Evolutionary conservation across 2,888 invertebrate species (phyloP), one percentile per base, ranked within the genome.

Genomic region (Rapana venosa): DNA sequence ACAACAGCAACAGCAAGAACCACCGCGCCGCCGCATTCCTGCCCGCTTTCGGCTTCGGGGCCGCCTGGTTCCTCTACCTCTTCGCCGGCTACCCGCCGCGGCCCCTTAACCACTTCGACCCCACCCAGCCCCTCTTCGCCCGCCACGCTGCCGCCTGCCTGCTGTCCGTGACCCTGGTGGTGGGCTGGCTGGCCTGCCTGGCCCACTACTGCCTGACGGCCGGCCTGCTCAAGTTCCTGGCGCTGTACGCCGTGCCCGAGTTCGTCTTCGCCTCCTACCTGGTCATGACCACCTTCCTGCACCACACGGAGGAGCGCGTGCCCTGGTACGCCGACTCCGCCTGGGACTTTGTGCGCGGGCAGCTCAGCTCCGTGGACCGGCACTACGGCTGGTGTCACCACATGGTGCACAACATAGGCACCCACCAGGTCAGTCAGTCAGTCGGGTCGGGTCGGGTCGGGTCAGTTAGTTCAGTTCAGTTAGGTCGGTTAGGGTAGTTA

Each of bases 321-420:
- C 95, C 95, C 0, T 96, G 96, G 96, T 95, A 95, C 90, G 92
- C 93, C 35, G 94, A 95, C 89, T 91, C 92, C 36, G 91, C 93
- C 86, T 96, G 96, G 96, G 93, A 93, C 90, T 95, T 94, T 91
- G 96, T 96, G 30, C 93, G 94, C n/a, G 96, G 96, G 30, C 95
- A 95, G 91, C 93, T 96, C 56, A 95, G 94, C 83, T 94, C 95
- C 13, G 93, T 96, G 6, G 96, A 96, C 91, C 92, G 96, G 26
- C 88, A 94, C 90, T 96, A 96, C 91, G 96, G 96, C 58, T 93
- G 94, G 93, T 95, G 94, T 30, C 95, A 96, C 91, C 90, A 93
- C 88, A 87, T 95, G 87, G 95, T 95, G 87, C 96, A 96, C 93
- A 94, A 93, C 89, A 95, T 95, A 36, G 95, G 95, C 56, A 95